Evolutionary conservation across 1,140 invertebrate genomes (phyloP), one percentile per base, ranked within the genome.

Genomic region (Drosophila lowei): DNA sequence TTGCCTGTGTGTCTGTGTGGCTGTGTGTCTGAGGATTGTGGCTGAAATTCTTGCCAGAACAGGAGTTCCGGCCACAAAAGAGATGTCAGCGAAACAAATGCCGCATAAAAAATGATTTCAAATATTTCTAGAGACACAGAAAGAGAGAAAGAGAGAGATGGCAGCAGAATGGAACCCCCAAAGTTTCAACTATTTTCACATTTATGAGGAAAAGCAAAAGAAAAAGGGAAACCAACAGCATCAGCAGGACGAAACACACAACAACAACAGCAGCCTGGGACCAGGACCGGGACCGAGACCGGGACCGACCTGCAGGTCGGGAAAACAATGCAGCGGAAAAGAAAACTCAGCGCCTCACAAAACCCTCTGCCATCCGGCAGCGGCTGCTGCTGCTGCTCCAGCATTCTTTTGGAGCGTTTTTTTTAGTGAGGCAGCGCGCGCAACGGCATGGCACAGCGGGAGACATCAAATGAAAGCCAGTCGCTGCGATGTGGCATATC

Each of bases 121-220:
- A 77, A 74, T 55, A 50, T 49, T 72, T 74, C 50, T 59, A 54
- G 53, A 7, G 21, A 55, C 28, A 30, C 44, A 48, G 21, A 41
- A 5, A 52, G 18, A 25, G 15, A 46, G 18, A 54, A 30, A 43
- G 43, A 66, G 57, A 43, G 43, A 65, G 60, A 65, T 25, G 23
- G 23, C 23, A 25, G 49, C 15, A 18, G 18, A 18, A 18, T 18
- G 18, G 18, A 18, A 18, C 18, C 28, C 52, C 21, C n/a, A 52
- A 23, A 65, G 28, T 30, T 52, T 18, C 30, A 86, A 81, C 83
- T 85, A 81, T 88, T 88, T 88, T 66, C 76, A 77, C 83, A 86
- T 86, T 86, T 88, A 86, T 81, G 81, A 81, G 83, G 54, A 55
- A 70, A 64, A 68, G 60, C 66, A 72, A 56, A 54, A 60, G 3